Evolutionary conservation across 2,113 vertebrate genomes (phyloP).

Genomic region (Rhadina sibilatrix): DNA sequence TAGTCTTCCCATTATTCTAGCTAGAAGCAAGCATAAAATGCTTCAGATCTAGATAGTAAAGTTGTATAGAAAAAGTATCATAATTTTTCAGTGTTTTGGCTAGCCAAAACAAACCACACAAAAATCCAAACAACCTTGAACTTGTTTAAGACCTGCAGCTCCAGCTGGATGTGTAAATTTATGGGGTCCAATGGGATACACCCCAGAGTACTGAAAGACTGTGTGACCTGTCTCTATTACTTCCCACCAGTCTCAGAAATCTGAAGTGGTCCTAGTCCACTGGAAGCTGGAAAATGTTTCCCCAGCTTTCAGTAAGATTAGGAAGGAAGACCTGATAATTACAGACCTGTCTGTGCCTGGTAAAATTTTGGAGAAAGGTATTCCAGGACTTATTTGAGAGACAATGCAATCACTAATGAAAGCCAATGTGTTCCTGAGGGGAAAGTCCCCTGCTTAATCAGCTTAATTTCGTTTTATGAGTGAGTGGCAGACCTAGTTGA

Average conservation of each 20-base stretch:
- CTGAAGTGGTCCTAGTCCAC: neutral
- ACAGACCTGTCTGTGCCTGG: neutral
- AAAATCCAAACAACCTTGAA: neutral
- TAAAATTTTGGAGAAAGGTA: neutral
- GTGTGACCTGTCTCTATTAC: neutral
- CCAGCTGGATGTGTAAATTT: neutral
- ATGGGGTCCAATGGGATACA: neutral
- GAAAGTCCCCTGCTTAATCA: neutral
- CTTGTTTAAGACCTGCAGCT: neutral
- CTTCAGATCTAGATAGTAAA: neutral
- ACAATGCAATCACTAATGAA: neutral
- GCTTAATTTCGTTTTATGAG: neutral
- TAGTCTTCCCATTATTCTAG: neutral
- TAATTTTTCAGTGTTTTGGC: neutral
- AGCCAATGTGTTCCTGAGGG: neutral
- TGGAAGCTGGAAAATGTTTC: neutral
- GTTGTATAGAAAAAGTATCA: neutral
- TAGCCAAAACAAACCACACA: neutral
- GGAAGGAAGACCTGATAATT: neutral
- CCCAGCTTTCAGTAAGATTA: neutral
- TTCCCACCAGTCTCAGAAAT: neutral
- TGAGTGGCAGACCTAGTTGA: rapidly evolving
- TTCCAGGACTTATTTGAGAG: neutral
- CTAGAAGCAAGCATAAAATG: neutral
- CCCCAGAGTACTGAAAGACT: neutral